These are phyloP conservation scores for Drosophila bocki DNA, from an alignment of 1,140 invertebrate species.

Conservation along the genomic window DNA sequence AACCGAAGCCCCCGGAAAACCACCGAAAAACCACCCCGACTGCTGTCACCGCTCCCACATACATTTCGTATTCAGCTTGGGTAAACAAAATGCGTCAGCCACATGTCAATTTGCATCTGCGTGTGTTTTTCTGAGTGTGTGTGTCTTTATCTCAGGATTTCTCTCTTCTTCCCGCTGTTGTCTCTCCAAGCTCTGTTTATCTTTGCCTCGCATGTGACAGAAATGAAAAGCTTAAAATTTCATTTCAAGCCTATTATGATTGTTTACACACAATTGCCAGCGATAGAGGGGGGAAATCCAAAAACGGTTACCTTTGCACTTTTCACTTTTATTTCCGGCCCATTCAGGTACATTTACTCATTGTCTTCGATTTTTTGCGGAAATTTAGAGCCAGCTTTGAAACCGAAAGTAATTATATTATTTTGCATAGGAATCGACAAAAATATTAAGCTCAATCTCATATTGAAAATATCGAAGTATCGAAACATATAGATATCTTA, in stretches of 20 bases:
- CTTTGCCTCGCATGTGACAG: conserved; percentile 44
- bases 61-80: conserved; percentile 71
- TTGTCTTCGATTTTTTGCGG: no score
- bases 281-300: background rate
- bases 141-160: conserved; percentile 17
- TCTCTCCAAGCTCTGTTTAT: conserved; percentile 24
- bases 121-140: conserved; percentile 20
- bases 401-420: background rate
- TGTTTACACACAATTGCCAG: conserved; percentile 58
- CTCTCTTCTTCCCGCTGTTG: background rate
- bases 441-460: background rate
- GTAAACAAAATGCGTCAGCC: conserved; percentile 70
- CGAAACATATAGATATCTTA: no score
- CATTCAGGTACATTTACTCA: background rate
- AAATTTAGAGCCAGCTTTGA: no score
- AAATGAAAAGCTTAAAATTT: conserved; percentile 67
- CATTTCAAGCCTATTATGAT: conserved; percentile 65
- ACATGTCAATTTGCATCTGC: conserved; percentile 60
- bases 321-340: conserved; percentile 14
- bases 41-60: conserved; percentile 32
- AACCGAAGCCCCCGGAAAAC: conserved; percentile 8
- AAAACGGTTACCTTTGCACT: conserved; percentile 23
- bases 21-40: conserved; percentile 2
- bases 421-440: no score
- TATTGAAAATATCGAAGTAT: background rate